phyloP scores from a whole-genome alignment of 2,797 vertebrate genomes.

The Threskiornis aethiopicus region DNA sequence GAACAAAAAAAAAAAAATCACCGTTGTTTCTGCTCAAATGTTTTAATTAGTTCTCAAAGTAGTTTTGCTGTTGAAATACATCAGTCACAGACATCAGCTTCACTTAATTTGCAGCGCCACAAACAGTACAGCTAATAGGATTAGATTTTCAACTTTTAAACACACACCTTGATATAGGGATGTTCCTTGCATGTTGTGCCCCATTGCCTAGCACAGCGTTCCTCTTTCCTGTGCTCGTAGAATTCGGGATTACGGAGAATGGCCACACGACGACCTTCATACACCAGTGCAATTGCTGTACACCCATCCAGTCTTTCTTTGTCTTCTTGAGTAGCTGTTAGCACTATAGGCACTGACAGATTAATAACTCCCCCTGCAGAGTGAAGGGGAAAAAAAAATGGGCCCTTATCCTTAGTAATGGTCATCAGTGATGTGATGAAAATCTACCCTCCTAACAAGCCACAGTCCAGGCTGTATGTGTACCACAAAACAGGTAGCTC shows the following conservation, averaged over 20 bases:
- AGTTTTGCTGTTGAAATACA: background rate
- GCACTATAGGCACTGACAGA: slow-evolving; percentile 93
- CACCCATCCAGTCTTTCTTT: slow-evolving; percentile 90
- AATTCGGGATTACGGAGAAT: slow-evolving; percentile 97
- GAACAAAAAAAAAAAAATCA: background rate
- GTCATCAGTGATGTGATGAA: background rate
- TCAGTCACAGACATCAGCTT: background rate
- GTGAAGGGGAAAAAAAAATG: background rate
- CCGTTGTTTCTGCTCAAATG: background rate
- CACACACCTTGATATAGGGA: slow-evolving; percentile 93
- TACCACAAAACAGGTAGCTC: background rate
- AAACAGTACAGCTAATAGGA: background rate
- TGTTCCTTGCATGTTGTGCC: slow-evolving; percentile 96
- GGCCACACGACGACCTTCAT: slow-evolving; percentile 86
- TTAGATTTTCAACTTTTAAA: background rate
- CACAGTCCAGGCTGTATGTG: background rate
- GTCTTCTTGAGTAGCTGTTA: slow-evolving; percentile 86
- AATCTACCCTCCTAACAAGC: background rate
- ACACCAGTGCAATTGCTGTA: slow-evolving; percentile 88
- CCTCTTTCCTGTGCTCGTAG: slow-evolving; percentile 95
- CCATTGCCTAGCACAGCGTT: slow-evolving; percentile 95
- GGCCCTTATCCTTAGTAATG: background rate
- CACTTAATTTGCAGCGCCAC: background rate
- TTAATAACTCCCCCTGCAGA: slow-evolving; percentile 93
- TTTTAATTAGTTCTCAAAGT: background rate